Evolutionary conservation across 2,113 vertebrate genomes (phyloP), one percentile per base, ranked within the genome.

Genomic region (Lipophrys pholis): DNA sequence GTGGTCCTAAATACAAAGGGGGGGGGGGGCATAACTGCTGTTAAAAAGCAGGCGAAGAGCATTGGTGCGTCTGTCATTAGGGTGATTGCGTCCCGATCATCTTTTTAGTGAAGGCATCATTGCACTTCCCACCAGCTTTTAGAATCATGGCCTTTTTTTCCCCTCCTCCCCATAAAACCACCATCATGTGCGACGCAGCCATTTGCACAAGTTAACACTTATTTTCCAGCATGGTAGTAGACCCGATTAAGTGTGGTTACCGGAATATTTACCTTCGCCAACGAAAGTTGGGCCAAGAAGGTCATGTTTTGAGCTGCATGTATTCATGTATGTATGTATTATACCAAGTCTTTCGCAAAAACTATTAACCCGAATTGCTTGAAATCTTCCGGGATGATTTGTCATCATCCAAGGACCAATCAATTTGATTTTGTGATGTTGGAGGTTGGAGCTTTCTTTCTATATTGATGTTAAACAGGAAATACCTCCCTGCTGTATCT

Each of bases 61-160:
- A 60, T 2, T 36, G 48, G 54, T 1, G 6, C 35, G 62, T 78
- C 58, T 69, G 64, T 73, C 21, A 52, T 74, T 71, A 52, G 41
- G 21, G n/a, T 57, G 12, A 58, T 76, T 67, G 54, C 71, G 41
- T 69, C n/a, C 16, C 4, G 52, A 41, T 66, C 10, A 58, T 60
- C 52, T 30, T 57, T 64, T 45, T n/a, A 65, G n/a, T n/a, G 49
- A 41, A 35, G 54, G 17, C 45, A 69, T 80, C 2, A 61, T 78
- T 80, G 66, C 52, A 68, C 73, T 60, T 73, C 72, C 70, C 64
- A 78, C 43, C 48, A 67, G 53, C 15, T 73, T 62, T 80, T 64
- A 7, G 40, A 52, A 69, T 71, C 60, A 54, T 7, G 30, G 56
- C 11, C 41, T 81, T 39, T 63, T 63, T 36, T 30, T 30, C 21